Percentiles rank a stretch among this genome's conserved stretches.
Conservation (phyloP, 1,140 invertebrate species). For the Heliconius eleuchia region DNA sequence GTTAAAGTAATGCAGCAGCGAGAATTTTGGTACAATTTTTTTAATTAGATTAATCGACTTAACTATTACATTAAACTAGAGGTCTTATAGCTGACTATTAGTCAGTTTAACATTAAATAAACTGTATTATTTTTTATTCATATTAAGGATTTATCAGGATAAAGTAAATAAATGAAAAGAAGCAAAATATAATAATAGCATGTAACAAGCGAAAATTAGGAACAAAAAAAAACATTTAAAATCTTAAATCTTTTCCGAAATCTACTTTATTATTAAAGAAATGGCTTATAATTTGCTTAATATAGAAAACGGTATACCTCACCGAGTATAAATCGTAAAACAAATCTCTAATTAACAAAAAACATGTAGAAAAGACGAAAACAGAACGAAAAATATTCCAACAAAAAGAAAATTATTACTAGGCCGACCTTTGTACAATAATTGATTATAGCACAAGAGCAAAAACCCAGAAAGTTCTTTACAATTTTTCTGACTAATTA, state of each 20-base stretch:
- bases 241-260: too few species aligned
- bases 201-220: too few species aligned
- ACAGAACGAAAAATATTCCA: conserved; percentile 15
- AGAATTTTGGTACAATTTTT: not conserved
- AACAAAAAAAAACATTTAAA: too few species aligned
- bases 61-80: not conserved
- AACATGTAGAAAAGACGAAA: not conserved
- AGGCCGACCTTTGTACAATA: conserved; percentile 25
- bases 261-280: too few species aligned
- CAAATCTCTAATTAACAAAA: not conserved
- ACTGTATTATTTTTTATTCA: too few species aligned
- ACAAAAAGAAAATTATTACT: conserved; percentile 28
- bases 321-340: not conserved
- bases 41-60: not conserved
- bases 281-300: too few species aligned
- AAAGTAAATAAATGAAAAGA: too few species aligned
- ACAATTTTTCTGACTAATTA: conserved; percentile 36
- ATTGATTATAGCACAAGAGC: conserved; percentile 27
- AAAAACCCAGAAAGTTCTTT: conserved; percentile 22
- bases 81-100: not conserved
- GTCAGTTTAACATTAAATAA: too few species aligned
- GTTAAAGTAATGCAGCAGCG: not conserved
- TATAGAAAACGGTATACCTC: too few species aligned
- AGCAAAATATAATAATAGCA: too few species aligned
- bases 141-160: too few species aligned